These are phyloP conservation scores for Chirona hameri DNA, from an alignment of 2,888 invertebrate genomes.

Conservation along the genomic window DNA sequence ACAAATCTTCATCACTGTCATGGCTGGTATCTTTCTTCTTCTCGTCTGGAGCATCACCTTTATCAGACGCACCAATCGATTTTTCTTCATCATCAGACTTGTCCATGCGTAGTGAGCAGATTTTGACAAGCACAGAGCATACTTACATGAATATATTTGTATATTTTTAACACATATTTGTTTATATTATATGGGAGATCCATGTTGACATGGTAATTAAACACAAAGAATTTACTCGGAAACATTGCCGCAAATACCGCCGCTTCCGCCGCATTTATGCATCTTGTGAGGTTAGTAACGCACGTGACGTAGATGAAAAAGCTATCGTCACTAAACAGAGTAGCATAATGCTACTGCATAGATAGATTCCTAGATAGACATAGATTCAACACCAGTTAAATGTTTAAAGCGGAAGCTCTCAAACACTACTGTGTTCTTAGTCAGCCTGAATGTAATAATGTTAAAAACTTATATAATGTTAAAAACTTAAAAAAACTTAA, in stretches of 20 bases:
- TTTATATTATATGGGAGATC: too few species aligned
- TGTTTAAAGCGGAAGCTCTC: too few species aligned
- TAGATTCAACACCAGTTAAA: too few species aligned
- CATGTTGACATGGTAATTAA: background rate
- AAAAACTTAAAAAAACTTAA: too few species aligned
- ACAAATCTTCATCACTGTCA: background rate
- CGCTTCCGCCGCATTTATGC: too few species aligned
- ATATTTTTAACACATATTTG: background rate
- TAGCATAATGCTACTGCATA: background rate
- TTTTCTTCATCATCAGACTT: background rate
- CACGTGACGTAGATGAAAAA: background rate
- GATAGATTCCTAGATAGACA: too few species aligned
- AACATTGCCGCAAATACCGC: background rate
- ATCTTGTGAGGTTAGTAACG: background rate
- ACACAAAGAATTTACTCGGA: background rate
- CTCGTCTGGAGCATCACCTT: background rate
- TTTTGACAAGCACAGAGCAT: background rate
- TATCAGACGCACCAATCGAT: background rate
- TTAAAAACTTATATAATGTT: too few species aligned
- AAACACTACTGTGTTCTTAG: too few species aligned
- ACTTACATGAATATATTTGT: background rate
- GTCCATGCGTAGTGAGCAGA: background rate
- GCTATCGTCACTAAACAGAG: background rate
- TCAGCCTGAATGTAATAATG: too few species aligned
- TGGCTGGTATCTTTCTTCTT: background rate